A percentile compares a stretch with the other conserved stretches of the same genome.
Evolutionary conservation across 2,797 vertebrate species (phyloP).

Genomic region (Sitta carolinensis): DNA sequence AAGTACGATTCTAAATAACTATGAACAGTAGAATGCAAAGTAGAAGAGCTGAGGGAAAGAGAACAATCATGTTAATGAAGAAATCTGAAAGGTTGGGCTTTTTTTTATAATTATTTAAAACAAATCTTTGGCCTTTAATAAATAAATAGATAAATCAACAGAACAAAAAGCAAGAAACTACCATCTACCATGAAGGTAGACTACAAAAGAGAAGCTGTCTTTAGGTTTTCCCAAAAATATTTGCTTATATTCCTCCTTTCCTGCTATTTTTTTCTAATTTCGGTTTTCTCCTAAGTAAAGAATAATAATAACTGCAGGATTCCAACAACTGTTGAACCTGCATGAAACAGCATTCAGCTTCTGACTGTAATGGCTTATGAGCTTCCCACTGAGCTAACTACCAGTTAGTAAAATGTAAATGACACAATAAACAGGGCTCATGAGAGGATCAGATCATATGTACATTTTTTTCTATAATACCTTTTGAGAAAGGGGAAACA

Average conservation of each 20-base stretch:
- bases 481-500: not conserved
- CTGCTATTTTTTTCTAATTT: not conserved
- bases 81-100: not conserved
- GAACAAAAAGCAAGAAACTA: not conserved
- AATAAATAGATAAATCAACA: not conserved
- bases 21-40: not conserved
- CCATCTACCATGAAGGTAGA: not conserved
- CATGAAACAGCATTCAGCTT: not conserved
- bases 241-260: not conserved
- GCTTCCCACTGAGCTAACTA: conserved; percentile 23
- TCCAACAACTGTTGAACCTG: not conserved
- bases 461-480: not conserved
- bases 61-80: not conserved
- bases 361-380: not conserved
- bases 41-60: not conserved
- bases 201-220: not conserved
- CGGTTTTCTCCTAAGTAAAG: not conserved
- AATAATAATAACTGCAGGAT: not conserved
- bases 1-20: not conserved
- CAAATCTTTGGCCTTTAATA: not conserved
- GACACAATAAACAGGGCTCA: not conserved
- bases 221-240: not conserved
- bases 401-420: conserved; percentile 29
- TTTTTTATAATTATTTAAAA: not conserved
- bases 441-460: not conserved